These are phyloP conservation scores for Malurus splendens DNA, from an alignment of 2,797 vertebrate species.

Conservation along the genomic window DNA sequence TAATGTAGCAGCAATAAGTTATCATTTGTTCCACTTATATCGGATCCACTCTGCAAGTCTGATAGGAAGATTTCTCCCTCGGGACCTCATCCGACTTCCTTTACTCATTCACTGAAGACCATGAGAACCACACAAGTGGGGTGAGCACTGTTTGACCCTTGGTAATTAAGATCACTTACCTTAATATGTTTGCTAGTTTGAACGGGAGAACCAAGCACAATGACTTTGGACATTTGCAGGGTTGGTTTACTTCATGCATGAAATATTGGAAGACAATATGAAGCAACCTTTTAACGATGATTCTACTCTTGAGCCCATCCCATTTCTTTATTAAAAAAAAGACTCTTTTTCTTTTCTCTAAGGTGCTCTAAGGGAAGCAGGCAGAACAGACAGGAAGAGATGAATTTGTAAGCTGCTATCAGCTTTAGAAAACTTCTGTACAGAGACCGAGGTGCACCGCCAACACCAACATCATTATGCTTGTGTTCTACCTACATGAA, in stretches of 20 bases:
- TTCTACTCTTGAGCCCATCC: background rate
- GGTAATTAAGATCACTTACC: conserved; percentile 64
- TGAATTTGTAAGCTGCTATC: background rate
- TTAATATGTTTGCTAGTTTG: conserved; percentile 50
- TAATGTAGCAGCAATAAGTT: conserved; percentile 38
- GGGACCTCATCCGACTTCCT: conserved; percentile 16
- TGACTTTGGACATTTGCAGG: conserved; percentile 19
- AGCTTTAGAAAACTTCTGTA: background rate
- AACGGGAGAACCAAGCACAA: conserved; percentile 23
- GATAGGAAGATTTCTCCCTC: conserved; percentile 42
- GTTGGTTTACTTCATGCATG: conserved; percentile 36
- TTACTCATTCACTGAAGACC: conserved; percentile 14
- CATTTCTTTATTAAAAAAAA: background rate
- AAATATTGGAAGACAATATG: conserved; percentile 11
- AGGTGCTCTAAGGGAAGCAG: background rate
- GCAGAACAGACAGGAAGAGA: background rate
- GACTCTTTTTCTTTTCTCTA: background rate
- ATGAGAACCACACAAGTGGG: conserved; percentile 22
- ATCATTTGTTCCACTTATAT: conserved; percentile 44
- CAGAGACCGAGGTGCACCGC: accelerated
- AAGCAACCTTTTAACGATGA: conserved; percentile 1
- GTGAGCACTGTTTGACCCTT: conserved; percentile 50
- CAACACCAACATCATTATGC: background rate
- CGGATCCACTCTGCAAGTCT: conserved; percentile 32
- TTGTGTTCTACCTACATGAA: background rate